Percentiles rank a stretch among this genome's conserved stretches.
Conservation (phyloP, 2,113 vertebrate species). For the Spermophilus dauricus region DNA sequence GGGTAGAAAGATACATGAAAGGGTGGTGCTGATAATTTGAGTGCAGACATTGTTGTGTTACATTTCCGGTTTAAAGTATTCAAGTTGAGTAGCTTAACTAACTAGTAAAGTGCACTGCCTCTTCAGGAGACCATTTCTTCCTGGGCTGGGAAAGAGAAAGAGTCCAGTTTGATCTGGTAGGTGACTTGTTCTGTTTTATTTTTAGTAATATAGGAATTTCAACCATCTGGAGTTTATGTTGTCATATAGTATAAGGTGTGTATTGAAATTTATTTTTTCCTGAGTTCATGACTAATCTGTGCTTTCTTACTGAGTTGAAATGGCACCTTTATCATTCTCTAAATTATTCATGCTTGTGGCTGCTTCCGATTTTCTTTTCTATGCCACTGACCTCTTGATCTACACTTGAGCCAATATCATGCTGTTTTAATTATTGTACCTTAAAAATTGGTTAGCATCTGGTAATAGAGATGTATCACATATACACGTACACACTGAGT, state of each 20-base stretch:
- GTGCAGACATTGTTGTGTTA: neutral
- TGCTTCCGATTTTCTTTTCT: neutral
- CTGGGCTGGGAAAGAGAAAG: neutral
- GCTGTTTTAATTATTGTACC: neutral
- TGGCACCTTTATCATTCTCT: neutral
- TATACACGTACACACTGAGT: neutral
- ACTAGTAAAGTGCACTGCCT: neutral
- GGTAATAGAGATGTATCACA: neutral
- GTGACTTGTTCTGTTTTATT: neutral
- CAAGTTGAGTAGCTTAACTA: neutral
- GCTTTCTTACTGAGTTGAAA: neutral
- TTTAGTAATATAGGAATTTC: conserved; percentile 1
- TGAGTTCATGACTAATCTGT: neutral
- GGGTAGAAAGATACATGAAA: neutral
- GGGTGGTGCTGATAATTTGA: neutral
- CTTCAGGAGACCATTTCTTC: neutral
- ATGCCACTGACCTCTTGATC: neutral
- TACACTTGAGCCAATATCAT: neutral
- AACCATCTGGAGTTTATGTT: neutral
- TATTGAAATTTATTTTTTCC: neutral
- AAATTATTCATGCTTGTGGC: neutral
- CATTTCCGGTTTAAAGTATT: neutral
- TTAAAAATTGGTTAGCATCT: neutral
- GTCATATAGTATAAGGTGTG: neutral
- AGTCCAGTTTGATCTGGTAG: neutral